Percentiles rank a stretch among this genome's conserved stretches.
Evolutionary conservation across 2,888 invertebrate species (phyloP).

Genomic region (Pristionchus japonicus): DNA sequence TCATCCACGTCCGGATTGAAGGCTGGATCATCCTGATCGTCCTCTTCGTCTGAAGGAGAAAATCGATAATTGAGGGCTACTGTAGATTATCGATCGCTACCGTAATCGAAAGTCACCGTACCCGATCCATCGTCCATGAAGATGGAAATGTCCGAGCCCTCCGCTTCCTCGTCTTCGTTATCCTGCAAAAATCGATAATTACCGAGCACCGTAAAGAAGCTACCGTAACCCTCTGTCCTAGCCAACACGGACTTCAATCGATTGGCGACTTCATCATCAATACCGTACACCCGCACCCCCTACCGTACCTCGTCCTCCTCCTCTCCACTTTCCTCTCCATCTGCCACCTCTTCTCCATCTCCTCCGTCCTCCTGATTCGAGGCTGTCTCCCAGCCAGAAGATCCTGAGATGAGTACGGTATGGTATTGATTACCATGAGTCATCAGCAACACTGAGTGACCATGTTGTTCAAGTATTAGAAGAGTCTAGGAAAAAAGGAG

Average conservation of each 20-base stretch:
- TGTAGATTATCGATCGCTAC: not conserved
- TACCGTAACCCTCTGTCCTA: too few species aligned
- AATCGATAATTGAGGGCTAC: not conserved
- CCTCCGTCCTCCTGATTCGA: slow-evolving; percentile 39
- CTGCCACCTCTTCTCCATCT: slow-evolving; percentile 48
- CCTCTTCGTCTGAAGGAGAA: not conserved
- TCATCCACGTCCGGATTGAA: slow-evolving; percentile 42
- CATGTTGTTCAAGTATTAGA: too few species aligned
- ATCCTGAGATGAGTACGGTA: not conserved
- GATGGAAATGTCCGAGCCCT: slow-evolving; percentile 27
- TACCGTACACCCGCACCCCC: slow-evolving; percentile 41
- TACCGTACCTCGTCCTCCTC: slow-evolving; percentile 48
- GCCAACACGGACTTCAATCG: too few species aligned
- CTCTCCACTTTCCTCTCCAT: slow-evolving; percentile 48
- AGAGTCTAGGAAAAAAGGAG: too few species aligned
- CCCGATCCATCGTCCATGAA: slow-evolving; percentile 45
- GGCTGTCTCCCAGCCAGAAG: slow-evolving; percentile 29
- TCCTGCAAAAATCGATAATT: slow-evolving; percentile 32
- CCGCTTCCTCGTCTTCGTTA: slow-evolving; percentile 43
- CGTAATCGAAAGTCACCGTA: not conserved
- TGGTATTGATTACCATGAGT: too few species aligned
- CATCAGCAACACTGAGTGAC: too few species aligned
- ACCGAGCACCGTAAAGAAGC: too few species aligned
- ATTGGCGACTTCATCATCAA: not conserved
- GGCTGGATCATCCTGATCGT: not conserved